Percentiles rank a stretch among this genome's conserved stretches.
Conservation (phyloP, 2,113 vertebrate species). For the Lagopus leucura region DNA sequence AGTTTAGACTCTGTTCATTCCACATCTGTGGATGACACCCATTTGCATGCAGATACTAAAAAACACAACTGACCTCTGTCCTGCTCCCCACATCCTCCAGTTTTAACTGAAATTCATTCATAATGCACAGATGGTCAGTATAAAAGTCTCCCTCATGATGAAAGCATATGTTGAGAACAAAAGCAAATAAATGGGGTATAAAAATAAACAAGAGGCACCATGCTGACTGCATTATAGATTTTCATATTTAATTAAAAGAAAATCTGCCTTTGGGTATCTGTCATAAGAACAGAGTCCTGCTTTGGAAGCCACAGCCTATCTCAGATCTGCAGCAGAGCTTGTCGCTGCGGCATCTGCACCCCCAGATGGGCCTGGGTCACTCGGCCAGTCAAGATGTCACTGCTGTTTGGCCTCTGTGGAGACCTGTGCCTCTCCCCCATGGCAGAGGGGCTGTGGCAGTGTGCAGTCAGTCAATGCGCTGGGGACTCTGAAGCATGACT, state of each 20-base stretch:
- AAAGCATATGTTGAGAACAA: conserved; percentile 29
- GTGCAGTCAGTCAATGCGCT: rapidly evolving
- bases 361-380: not conserved
- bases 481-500: not conserved
- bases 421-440: not conserved
- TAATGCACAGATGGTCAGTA: conserved; percentile 17
- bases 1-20: not conserved
- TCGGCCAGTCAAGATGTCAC: rapidly evolving
- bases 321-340: not conserved
- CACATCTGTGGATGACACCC: not conserved
- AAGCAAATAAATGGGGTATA: conserved; percentile 33
- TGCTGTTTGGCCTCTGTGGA: rapidly evolving
- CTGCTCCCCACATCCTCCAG: not conserved
- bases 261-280: conserved; percentile 38
- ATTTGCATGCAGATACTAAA: not conserved
- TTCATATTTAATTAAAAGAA: conserved; percentile 44
- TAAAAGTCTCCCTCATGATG: not conserved
- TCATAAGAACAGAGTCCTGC: not conserved
- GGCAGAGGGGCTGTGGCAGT: not conserved
- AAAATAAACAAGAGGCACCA: conserved; percentile 41
- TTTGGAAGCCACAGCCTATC: not conserved
- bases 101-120: not conserved
- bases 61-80: not conserved
- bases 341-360: rapidly evolving
- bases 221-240: conserved; percentile 40